Base-by-base conservation (phyloP, 2,113 vertebrate genomes). In the Panthera uncia region DNA sequence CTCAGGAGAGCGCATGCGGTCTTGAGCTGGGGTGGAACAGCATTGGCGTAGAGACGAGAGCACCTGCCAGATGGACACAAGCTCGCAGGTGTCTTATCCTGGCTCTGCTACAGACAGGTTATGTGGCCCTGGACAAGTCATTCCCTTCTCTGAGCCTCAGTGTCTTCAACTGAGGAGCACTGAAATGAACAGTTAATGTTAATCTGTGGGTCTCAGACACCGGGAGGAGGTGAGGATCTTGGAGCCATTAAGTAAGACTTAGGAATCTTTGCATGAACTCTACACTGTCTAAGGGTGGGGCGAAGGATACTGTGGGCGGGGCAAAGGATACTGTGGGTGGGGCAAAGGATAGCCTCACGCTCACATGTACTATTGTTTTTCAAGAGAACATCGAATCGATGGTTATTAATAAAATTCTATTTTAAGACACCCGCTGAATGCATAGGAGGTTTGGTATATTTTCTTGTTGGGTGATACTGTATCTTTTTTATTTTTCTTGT, bases 401-500 rank as follows among this genome's bases (percentile, higher is more conserved):
- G 7, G 65, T 38, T 78, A 79, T 71, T 94, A 73, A 95, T 61
- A 78, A 85, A 91, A 74, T 38, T 82, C 69, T 57, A 71, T 71
- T 79, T 87, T 57, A 90, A 96, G 80, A n/a, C 55, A 82, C 16
- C 74, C 31, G 19, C n/a, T 91, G 82, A 91, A 81, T 94, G 88
- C 29, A 81, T 15, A 91, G 38, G 25, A 83, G 79, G 10, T 91
- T 78, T 52, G 48, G 12, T 23, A 38, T 89, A 1, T 73, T 61
- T 87, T 65, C 18, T 71, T 68, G 78, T 80, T 48, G 45, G 68
- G 65, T 31, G 80, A 27, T 29, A 80, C 15, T 80, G 71, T 16
- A 86, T 78, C 33, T 69, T 89, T 83, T 87, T 48, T 1, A 69
- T 41, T 94, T 90, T 87, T 38, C 48, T 33, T 45, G 29, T 61